These are phyloP conservation scores for Lonchura striata DNA, from an alignment of 2,113 vertebrate species.

Conservation along the genomic window DNA sequence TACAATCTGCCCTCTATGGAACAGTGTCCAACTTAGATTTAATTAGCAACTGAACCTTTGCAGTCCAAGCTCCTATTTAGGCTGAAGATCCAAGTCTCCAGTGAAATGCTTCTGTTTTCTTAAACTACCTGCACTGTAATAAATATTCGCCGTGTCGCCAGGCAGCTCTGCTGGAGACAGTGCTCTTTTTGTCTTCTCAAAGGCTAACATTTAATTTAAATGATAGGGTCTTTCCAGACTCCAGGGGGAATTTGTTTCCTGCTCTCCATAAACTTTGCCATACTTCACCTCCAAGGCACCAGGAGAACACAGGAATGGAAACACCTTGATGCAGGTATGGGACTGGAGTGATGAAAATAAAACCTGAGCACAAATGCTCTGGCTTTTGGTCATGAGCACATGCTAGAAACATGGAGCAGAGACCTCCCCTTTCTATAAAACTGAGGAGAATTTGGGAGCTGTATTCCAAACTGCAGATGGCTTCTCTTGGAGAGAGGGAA, in stretches of 20 bases:
- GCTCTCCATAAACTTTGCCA: slow-evolving; percentile 28
- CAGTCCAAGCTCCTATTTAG: slow-evolving; percentile 56
- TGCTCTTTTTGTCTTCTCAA: slow-evolving; percentile 58
- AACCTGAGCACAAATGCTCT: background rate
- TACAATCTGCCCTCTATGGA: slow-evolving; percentile 79
- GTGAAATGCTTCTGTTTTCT: slow-evolving; percentile 73
- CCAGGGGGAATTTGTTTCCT: slow-evolving; percentile 48
- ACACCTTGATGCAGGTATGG: background rate
- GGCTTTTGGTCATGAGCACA: rapidly evolving
- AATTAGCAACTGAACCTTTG: slow-evolving; percentile 78
- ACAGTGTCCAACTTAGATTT: slow-evolving; percentile 78
- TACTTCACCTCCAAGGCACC: slow-evolving; percentile 46
- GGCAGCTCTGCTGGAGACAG: slow-evolving; percentile 45
- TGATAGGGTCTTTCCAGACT: slow-evolving; percentile 68
- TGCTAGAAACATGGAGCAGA: background rate
- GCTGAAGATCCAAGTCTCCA: slow-evolving; percentile 51
- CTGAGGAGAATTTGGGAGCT: background rate
- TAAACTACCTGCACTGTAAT: slow-evolving; percentile 75
- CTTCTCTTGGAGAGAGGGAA: background rate
- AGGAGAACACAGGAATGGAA: background rate
- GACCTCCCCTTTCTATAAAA: background rate
- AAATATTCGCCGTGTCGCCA: slow-evolving; percentile 67
- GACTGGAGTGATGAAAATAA: background rate
- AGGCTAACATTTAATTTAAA: slow-evolving; percentile 74
- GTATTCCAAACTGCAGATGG: background rate